Evolutionary conservation across 23 tunicate species (phyloP).

Genomic region (Aplidium turbinatum): DNA sequence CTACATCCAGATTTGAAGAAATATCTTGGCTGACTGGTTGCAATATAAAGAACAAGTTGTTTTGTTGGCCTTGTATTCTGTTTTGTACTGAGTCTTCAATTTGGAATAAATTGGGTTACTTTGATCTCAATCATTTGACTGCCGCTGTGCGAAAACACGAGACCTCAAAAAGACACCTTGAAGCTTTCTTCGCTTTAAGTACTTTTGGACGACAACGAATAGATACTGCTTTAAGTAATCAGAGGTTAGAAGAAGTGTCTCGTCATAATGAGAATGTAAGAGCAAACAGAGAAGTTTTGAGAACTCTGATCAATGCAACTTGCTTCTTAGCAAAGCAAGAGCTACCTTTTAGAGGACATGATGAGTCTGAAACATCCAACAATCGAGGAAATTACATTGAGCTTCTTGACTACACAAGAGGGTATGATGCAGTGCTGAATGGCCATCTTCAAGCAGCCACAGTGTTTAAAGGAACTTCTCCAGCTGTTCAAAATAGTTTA

Average conservation of each 20-base stretch:
- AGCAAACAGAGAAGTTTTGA: slow-evolving; percentile 10
- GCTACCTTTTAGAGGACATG: slow-evolving; percentile 7
- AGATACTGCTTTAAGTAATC: slow-evolving; percentile 20
- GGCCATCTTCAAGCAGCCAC: background rate
- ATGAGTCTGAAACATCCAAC: no score
- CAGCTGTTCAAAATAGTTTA: background rate
- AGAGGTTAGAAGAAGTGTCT: background rate
- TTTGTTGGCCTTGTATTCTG: slow-evolving; percentile 5
- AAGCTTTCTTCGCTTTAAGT: background rate
- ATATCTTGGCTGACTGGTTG: background rate
- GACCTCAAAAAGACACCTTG: background rate
- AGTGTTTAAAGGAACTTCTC: slow-evolving; percentile 7
- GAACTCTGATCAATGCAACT: background rate
- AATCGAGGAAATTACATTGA: slow-evolving; percentile 10
- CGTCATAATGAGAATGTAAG: slow-evolving; percentile 9
- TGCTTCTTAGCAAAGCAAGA: slow-evolving; percentile 3
- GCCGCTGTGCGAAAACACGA: background rate
- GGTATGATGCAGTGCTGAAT: slow-evolving; percentile 4
- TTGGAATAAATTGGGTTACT: slow-evolving; percentile 14
- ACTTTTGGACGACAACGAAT: slow-evolving; percentile 4
- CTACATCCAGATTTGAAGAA: background rate
- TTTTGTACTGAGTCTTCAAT: background rate
- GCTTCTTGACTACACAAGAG: slow-evolving; percentile 11
- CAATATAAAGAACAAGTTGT: background rate
- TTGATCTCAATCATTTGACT: slow-evolving; percentile 3